These are phyloP conservation scores for Brachionus paranguensis DNA, from an alignment of 1,140 invertebrate genomes.

Conservation along the genomic window DNA sequence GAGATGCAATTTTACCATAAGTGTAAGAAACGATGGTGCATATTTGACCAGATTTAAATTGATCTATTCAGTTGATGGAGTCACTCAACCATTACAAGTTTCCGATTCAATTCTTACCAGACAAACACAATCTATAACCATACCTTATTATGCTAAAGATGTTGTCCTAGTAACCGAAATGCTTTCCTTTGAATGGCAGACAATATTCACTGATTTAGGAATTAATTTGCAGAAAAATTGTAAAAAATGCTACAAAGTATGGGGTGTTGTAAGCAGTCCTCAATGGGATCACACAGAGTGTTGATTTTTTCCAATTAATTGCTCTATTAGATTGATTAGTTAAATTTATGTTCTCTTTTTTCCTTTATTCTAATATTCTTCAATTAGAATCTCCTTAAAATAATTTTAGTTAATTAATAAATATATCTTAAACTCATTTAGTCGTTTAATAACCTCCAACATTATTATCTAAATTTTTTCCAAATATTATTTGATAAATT, in stretches of 20 bases:
- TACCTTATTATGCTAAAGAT: conserved; percentile 10
- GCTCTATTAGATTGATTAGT: no score
- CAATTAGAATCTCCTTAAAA: no score
- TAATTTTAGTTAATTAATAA: no score
- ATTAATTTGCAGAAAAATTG: background rate
- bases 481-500: no score
- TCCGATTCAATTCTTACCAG: background rate
- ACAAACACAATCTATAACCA: background rate
- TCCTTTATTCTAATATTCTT: no score
- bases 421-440: no score
- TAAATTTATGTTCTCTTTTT: no score
- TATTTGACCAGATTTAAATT: conserved; percentile 7
- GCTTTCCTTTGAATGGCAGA: background rate
- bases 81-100: conserved; percentile 8
- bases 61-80: conserved; percentile 11
- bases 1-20: conserved; percentile 25
- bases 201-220: background rate
- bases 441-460: no score
- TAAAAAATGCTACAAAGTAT: conserved; percentile 37
- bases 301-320: background rate
- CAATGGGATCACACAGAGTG: conserved; percentile 18
- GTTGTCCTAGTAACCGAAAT: background rate
- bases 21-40: conserved; percentile 11
- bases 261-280: background rate
- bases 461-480: no score